These are phyloP conservation scores for Argya squamiceps DNA, from an alignment of 2,797 vertebrate genomes.

Conservation along the genomic window DNA sequence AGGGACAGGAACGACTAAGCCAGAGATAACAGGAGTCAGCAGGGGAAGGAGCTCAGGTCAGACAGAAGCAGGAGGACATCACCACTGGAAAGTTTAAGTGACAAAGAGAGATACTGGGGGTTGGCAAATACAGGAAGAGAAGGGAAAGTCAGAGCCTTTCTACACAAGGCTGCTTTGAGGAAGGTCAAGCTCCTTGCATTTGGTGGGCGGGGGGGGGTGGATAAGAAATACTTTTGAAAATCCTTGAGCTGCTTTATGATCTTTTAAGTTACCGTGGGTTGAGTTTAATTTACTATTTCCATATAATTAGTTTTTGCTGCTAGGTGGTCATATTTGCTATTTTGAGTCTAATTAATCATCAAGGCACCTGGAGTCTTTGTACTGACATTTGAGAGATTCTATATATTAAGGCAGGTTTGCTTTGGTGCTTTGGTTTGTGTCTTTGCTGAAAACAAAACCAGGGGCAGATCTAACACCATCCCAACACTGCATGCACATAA, in stretches of 20 bases:
- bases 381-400: not conserved
- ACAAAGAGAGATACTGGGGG: not conserved
- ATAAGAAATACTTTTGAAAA: not conserved
- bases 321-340: not conserved
- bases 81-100: not conserved
- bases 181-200: not conserved
- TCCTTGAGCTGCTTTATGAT: not conserved
- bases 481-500: accelerated
- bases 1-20: not conserved
- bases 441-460: not conserved
- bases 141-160: not conserved
- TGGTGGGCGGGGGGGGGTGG: not conserved
- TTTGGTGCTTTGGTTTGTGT: not conserved
- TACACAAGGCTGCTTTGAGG: not conserved
- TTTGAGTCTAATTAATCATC: conserved; percentile 35
- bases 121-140: not conserved
- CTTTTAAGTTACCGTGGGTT: not conserved
- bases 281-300: not conserved
- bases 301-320: not conserved
- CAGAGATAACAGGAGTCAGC: not conserved
- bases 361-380: not conserved
- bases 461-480: not conserved
- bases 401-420: not conserved
- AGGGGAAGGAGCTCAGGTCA: not conserved
- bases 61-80: not conserved